Percentiles rank a stretch among this genome's conserved stretches.
phyloP scores from a whole-genome alignment of 1,140 invertebrate genomes.

The Drosophila seguyi region DNA sequence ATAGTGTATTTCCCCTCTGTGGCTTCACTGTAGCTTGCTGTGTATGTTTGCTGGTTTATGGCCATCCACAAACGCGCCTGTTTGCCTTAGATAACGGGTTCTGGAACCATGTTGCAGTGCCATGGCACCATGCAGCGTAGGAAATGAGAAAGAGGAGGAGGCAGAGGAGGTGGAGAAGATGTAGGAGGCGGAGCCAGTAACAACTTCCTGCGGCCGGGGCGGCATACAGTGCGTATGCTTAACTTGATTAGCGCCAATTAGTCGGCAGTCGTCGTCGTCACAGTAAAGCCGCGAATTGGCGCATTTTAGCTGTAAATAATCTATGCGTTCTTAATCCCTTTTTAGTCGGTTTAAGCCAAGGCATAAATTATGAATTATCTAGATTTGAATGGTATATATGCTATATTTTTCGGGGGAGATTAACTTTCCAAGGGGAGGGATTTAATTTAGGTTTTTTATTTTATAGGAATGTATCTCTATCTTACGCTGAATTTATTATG shows the following conservation, averaged over 20 bases:
- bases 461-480: background rate
- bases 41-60: slow-evolving; percentile 62
- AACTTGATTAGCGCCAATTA: slow-evolving; percentile 79
- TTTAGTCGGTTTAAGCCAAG: slow-evolving; percentile 22
- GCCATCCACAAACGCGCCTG: slow-evolving; percentile 50
- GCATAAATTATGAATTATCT: slow-evolving; percentile 27
- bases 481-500: background rate
- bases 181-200: slow-evolving; percentile 4
- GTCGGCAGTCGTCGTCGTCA: slow-evolving; percentile 37
- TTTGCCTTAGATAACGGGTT: slow-evolving; percentile 76
- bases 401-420: background rate
- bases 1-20: too few species aligned
- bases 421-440: too few species aligned
- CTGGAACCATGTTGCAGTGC: slow-evolving; percentile 32
- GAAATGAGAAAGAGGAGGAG: background rate
- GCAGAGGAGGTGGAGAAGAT: background rate
- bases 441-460: background rate
- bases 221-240: slow-evolving; percentile 70
- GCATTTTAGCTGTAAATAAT: slow-evolving; percentile 53
- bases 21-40: slow-evolving; percentile 20
- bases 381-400: slow-evolving; percentile 2
- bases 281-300: slow-evolving; percentile 60
- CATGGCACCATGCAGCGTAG: slow-evolving; percentile 14
- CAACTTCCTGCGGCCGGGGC: slow-evolving; percentile 29
- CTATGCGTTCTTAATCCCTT: slow-evolving; percentile 27